These are phyloP conservation scores for Euglossa dilemma DNA, from an alignment of 1,140 invertebrate species.

Conservation along the genomic window DNA sequence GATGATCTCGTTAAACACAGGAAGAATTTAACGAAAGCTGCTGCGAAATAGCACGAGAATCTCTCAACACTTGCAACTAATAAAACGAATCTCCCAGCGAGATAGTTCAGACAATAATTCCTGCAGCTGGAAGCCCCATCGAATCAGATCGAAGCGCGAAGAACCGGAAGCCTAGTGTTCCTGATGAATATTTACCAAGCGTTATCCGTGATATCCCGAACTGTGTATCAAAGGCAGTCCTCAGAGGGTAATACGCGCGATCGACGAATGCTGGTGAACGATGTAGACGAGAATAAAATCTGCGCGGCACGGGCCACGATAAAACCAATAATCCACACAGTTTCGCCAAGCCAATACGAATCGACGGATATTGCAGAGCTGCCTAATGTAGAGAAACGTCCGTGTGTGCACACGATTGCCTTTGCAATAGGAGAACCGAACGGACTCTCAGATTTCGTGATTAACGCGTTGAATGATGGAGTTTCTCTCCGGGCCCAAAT, in stretches of 20 bases:
- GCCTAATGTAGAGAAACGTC: background rate
- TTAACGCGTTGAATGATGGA: constrained; percentile 36
- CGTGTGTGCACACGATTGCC: too few relatives aligned
- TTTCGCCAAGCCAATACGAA: constrained; percentile 32
- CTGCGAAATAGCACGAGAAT: too few relatives aligned
- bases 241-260: background rate
- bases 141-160: background rate
- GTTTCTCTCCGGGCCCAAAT: too few relatives aligned
- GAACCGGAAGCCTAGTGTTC: background rate
- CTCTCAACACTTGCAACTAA: too few relatives aligned
- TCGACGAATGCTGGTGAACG: background rate
- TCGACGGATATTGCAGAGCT: constrained; percentile 48
- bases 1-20: too few relatives aligned
- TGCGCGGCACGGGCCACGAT: constrained; percentile 24
- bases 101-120: background rate
- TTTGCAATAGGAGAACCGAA: background rate
- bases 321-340: constrained; percentile 58
- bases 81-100: background rate
- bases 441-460: constrained; percentile 46
- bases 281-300: constrained; percentile 52
- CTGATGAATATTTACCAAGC: background rate
- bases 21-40: too few relatives aligned
- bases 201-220: background rate
- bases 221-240: background rate
- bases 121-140: background rate